Evolutionary conservation across 2,113 vertebrate species (phyloP).

Genomic region (Colossoma macropomum): DNA sequence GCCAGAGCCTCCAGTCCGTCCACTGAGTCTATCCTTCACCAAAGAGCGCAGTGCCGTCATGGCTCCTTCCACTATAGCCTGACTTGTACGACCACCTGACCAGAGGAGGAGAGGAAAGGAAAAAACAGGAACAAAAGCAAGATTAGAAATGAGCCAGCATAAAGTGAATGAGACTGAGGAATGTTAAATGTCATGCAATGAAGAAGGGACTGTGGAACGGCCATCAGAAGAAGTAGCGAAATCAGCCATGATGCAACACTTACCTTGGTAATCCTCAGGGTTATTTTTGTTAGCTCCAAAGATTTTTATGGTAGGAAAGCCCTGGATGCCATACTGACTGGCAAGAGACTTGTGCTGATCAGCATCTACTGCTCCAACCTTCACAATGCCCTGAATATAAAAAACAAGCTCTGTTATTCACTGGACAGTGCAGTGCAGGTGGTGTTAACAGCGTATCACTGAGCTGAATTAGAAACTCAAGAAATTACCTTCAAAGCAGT

Average conservation of each 20-base stretch:
- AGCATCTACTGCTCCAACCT: slow-evolving; percentile 90
- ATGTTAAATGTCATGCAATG: background rate
- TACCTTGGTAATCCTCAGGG: slow-evolving; percentile 94
- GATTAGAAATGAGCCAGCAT: background rate
- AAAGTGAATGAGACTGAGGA: background rate
- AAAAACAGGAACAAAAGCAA: background rate
- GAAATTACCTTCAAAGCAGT: slow-evolving; percentile 90
- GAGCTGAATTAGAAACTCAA: background rate
- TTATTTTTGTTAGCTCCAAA: slow-evolving; percentile 94
- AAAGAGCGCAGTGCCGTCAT: slow-evolving; percentile 81
- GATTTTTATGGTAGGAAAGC: slow-evolving; percentile 95
- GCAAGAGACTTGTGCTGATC: slow-evolving; percentile 90
- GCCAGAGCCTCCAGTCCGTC: slow-evolving; percentile 80
- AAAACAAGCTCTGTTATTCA: slow-evolving; percentile 5
- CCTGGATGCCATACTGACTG: slow-evolving; percentile 87
- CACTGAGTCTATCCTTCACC: slow-evolving; percentile 87
- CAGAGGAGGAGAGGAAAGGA: background rate
- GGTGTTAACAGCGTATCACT: background rate
- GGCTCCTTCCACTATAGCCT: slow-evolving; percentile 88
- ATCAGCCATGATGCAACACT: background rate
- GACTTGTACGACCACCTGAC: slow-evolving; percentile 86
- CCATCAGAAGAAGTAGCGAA: background rate
- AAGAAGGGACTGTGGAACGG: background rate
- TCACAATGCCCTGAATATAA: slow-evolving; percentile 84
- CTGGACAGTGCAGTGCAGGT: no score